Percentiles rank a stretch among this genome's conserved stretches.
phyloP scores from a whole-genome alignment of 2,797 vertebrate species.

The Simalia tracyae region DNA sequence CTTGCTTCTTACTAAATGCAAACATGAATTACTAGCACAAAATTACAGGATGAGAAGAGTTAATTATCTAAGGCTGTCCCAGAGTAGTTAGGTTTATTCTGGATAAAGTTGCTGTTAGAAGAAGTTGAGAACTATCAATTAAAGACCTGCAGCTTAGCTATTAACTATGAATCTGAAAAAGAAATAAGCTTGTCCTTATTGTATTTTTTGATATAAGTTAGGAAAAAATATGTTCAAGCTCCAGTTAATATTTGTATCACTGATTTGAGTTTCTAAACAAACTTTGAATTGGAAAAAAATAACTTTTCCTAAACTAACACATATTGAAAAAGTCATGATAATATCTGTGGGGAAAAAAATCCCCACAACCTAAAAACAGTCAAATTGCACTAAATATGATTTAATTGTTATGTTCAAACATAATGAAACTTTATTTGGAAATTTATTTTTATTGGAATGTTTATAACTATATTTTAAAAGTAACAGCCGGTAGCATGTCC shows the following conservation, averaged over 20 bases:
- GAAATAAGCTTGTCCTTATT: not conserved
- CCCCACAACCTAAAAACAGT: not conserved
- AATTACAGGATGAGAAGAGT: not conserved
- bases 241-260: not conserved
- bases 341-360: too few species aligned
- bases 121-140: not conserved
- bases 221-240: not conserved
- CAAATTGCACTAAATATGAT: not conserved
- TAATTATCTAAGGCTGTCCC: not conserved
- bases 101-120: not conserved
- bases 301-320: not conserved
- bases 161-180: constrained; percentile 8
- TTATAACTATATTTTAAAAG: not conserved
- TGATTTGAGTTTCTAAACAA: not conserved
- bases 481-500: not conserved
- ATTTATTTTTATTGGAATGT: too few species aligned
- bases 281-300: not conserved
- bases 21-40: constrained; percentile 9
- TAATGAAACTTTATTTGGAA: not conserved
- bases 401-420: not conserved
- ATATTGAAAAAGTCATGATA: not conserved
- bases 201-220: not conserved
- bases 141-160: not conserved
- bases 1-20: not conserved
- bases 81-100: not conserved